These are phyloP conservation scores for Odontamblyopus lacepedii DNA, from an alignment of 2,797 vertebrate genomes.

Conservation along the genomic window DNA sequence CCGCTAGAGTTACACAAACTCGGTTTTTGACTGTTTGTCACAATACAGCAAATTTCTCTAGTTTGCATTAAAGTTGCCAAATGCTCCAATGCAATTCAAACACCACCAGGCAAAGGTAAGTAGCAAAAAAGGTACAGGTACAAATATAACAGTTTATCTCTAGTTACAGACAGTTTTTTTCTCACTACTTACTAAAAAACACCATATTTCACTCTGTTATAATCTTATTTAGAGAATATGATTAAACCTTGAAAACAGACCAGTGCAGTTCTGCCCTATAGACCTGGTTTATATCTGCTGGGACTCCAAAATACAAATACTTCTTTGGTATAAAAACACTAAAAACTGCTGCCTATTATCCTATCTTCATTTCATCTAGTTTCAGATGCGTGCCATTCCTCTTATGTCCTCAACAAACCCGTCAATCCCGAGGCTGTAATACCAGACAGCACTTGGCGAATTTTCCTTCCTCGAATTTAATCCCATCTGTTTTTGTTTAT, in stretches of 20 bases:
- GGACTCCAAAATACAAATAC: neutral
- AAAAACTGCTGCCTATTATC: neutral
- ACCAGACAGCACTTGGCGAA: conserved; percentile 1
- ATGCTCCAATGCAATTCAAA: no score
- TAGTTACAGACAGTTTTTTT: neutral
- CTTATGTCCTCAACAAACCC: conserved; percentile 14
- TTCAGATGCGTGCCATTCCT: neutral
- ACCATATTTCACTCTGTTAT: neutral
- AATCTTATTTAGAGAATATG: neutral
- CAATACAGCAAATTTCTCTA: no score
- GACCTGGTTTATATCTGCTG: no score
- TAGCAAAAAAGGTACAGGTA: no score
- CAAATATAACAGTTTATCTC: no score
- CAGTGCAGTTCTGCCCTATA: no score
- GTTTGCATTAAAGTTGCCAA: no score
- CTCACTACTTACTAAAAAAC: neutral
- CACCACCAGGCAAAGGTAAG: no score
- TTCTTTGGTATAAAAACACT: neutral
- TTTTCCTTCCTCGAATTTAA: conserved; percentile 1
- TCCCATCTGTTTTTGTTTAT: conserved; percentile 11
- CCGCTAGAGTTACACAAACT: no score
- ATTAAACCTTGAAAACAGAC: no score
- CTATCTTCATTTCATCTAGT: neutral
- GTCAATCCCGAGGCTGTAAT: conserved; percentile 6
- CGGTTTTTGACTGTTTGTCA: no score